These are phyloP conservation scores for Micrasema longulum DNA, from an alignment of 1,140 invertebrate genomes.

Conservation along the genomic window DNA sequence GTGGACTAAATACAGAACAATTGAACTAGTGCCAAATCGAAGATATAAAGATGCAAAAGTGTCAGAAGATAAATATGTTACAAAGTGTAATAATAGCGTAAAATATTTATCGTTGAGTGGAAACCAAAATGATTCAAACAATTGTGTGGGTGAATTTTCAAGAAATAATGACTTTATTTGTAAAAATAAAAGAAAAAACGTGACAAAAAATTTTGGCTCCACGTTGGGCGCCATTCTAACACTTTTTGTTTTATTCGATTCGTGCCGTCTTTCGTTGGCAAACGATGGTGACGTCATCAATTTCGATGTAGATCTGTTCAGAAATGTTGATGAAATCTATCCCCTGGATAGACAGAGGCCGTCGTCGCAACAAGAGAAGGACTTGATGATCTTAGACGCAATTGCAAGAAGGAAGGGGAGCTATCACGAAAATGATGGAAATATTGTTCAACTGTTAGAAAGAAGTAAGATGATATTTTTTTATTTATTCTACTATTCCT, in stretches of 20 bases:
- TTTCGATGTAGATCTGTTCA: conserved; percentile 41
- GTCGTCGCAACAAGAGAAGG: conserved; percentile 77
- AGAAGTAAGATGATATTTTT: conserved; percentile 74
- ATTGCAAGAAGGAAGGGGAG: conserved; percentile 75
- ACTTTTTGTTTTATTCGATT: not conserved
- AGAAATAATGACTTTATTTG: not conserved
- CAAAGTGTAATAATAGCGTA: not conserved
- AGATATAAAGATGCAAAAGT: not conserved
- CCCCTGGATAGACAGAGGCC: conserved; percentile 66
- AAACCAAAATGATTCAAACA: too few species aligned
- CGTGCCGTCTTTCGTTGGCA: not conserved
- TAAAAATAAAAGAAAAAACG: conserved; percentile 23
- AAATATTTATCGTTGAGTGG: too few species aligned
- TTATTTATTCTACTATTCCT: too few species aligned
- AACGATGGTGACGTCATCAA: conserved; percentile 55
- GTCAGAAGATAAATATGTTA: conserved; percentile 9
- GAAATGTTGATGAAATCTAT: conserved; percentile 49
- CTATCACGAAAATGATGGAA: conserved; percentile 69
- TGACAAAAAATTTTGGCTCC: not conserved
- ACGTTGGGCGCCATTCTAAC: conserved; percentile 15
- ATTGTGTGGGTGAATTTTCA: too few species aligned
- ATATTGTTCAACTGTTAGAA: conserved; percentile 84
- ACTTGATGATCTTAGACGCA: conserved; percentile 78
- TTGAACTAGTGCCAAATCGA: conserved; percentile 1
- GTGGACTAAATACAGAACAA: conserved; percentile 5